phyloP scores from a whole-genome alignment of 2,113 vertebrate species.

The cattle (Bos taurus) region ARS-UCD2.0 NC_037335.1:59000501-59001000 shows the following conservation, averaged over 20 bases:
- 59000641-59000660: not conserved
- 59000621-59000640: not conserved
- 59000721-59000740: not conserved
- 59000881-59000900: conserved; percentile 59
- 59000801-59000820: not conserved
- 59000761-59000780: not conserved
- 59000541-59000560: not conserved
- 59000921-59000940: conserved; percentile 53
- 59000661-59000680: not conserved
- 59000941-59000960: conserved; percentile 37
- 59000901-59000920: conserved; percentile 63
- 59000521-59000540: not conserved
- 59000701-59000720: not conserved
- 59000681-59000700: not conserved
- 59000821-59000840: not conserved
- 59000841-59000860: not conserved
- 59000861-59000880: conserved; percentile 55
- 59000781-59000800: not conserved
- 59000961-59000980: not conserved
- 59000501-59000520: conserved; percentile 44
- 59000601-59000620: conserved; percentile 75
- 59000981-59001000: conserved; percentile 28
- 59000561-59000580: accelerated
- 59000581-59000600: conserved; percentile 61
- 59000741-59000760: not conserved